A percentile compares a stretch with the other conserved stretches of the same genome.
phyloP scores from a whole-genome alignment of 2,113 vertebrate species.

The Phoenicopterus ruber region DNA sequence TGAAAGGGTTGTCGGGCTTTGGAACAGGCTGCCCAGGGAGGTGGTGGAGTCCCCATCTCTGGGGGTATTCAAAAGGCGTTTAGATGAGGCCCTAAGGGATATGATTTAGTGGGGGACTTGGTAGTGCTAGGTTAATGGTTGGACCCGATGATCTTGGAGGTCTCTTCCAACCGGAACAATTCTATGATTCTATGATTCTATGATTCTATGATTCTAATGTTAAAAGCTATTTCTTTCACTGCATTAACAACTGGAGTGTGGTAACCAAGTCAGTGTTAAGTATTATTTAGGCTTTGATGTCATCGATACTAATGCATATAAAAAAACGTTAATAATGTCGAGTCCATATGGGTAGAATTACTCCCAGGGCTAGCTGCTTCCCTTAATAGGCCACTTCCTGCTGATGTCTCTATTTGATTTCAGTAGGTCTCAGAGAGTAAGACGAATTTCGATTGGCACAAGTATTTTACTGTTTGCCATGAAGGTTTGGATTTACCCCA shows the following conservation, averaged over 20 bases:
- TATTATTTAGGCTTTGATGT: background rate
- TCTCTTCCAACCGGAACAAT: too few relatives aligned
- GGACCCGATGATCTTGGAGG: too few relatives aligned
- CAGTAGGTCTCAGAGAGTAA: background rate
- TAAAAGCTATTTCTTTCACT: background rate
- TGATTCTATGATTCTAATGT: too few relatives aligned
- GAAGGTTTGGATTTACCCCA: background rate
- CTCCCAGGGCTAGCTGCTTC: background rate
- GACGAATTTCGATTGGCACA: background rate
- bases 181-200: too few relatives aligned
- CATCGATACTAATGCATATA: background rate
- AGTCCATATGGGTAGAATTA: background rate
- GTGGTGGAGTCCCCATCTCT: too few relatives aligned
- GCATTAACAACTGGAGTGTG: background rate
- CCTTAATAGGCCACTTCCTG: background rate
- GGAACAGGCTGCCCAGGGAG: too few relatives aligned
- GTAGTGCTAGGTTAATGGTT: too few relatives aligned
- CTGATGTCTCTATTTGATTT: background rate
- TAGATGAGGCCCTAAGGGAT: too few relatives aligned
- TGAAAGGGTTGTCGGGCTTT: too few relatives aligned
- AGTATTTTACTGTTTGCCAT: background rate
- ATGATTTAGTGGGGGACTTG: too few relatives aligned
- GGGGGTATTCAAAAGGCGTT: too few relatives aligned
- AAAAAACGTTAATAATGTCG: background rate
- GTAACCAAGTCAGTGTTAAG: background rate